These are phyloP conservation scores for Physocephala rufipes DNA, from an alignment of 2,888 invertebrate genomes.

Conservation along the genomic window DNA sequence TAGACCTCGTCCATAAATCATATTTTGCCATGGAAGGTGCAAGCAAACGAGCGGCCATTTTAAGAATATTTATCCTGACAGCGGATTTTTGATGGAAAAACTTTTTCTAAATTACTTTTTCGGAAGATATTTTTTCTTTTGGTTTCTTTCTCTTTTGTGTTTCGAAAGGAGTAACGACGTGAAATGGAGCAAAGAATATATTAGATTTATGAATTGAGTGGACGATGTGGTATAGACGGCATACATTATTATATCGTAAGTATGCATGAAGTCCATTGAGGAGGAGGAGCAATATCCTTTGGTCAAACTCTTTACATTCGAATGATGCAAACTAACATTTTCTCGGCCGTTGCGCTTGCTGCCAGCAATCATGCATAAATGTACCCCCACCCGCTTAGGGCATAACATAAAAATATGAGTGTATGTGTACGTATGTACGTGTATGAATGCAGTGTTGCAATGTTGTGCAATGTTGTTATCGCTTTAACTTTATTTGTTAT, in stretches of 20 bases:
- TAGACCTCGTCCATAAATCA: conserved; percentile 24
- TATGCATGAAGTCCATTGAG: neutral
- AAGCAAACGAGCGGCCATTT: conserved; percentile 46
- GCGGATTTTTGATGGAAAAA: conserved; percentile 64
- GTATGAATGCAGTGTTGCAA: conserved; percentile 23
- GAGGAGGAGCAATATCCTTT: conserved; percentile 17
- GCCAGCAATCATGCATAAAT: neutral
- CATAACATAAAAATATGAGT: conserved; percentile 39
- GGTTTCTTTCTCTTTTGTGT: conserved; percentile 42
- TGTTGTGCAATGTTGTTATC: neutral
- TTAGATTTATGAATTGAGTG: conserved; percentile 34
- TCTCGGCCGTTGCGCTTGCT: neutral
- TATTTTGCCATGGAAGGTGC: neutral
- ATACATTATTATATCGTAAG: neutral
- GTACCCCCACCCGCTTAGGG: neutral
- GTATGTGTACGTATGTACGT: conserved; percentile 38
- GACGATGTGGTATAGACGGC: conserved; percentile 14
- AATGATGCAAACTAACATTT: neutral
- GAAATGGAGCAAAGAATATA: conserved; percentile 21
- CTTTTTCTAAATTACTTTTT: conserved; percentile 64
- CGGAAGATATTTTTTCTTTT: too few relatives aligned
- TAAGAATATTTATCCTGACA: conserved; percentile 64
- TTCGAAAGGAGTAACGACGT: conserved; percentile 29
- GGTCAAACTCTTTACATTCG: conserved; percentile 29
- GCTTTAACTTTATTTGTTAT: neutral